Base-by-base conservation (phyloP, 2,797 vertebrate species). In the Phrynocephalus vlangalii region DNA sequence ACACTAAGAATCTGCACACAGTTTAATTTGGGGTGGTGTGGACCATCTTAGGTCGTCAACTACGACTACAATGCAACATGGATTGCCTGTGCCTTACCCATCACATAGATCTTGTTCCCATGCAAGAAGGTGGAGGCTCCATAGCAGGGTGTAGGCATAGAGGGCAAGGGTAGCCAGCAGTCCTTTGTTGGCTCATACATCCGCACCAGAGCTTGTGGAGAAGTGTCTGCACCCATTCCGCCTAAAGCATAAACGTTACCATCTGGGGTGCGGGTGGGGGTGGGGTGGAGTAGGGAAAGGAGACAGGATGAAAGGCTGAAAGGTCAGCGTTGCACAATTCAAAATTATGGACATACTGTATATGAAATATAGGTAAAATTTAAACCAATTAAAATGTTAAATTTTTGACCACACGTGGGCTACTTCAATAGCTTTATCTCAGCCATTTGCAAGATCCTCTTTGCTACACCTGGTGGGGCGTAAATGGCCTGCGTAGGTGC, bases 111-210 rank as follows among this genome's bases (percentile, higher is more conserved):
- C 96, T 98, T 98, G 97, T 98, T 98, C 91, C 97, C 98, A 8
- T 96, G 97, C 84, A 99, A 91, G 93, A 99, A 99, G 67, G 98
- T 96, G 0, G 97, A 97, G 52, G 98, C 98, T 88, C 98, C 99
- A 0, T 99, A 99, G 90, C 98, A 98, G 0, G 99, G 99, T 0
- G 99, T 99, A 71, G 99, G 99, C 98, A 99, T 99, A 76, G 98
- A 97, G 84, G 98, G 97, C 48, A 98, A 91, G 0, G 96, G 94
- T 92, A 97, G 97, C 99, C 99, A 99, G 83, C 97, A 98, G 94
- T 99, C 98, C 91, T 97, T 98, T 1, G 97, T 96, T 0, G 98
- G 97, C 68, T 99, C 98, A 18, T 99, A 99, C 56, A 98, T 96
- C 22, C 98, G 97, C 85, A 99, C 98, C 93, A 98, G 95, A 0